These are phyloP conservation scores for Anastrepha ludens DNA, from an alignment of 1,140 invertebrate species.

Conservation along the genomic window DNA sequence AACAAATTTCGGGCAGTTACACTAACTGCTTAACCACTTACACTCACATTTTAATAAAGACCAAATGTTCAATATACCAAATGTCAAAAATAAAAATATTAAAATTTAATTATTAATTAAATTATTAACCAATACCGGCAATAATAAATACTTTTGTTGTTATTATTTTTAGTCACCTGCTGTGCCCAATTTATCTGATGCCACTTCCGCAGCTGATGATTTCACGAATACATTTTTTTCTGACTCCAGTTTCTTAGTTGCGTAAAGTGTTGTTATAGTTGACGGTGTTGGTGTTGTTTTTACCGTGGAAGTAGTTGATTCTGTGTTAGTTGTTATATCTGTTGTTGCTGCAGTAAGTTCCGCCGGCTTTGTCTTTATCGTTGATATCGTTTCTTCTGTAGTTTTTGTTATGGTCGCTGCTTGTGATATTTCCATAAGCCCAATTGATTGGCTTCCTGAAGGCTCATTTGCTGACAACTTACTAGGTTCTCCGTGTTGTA, in stretches of 20 bases:
- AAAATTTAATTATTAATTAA: neutral
- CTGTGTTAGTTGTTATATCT: neutral
- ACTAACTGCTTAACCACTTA: conserved; percentile 20
- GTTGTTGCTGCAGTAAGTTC: neutral
- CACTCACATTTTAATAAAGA: neutral
- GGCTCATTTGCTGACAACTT: neutral
- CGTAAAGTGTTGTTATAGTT: neutral
- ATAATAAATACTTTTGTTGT: no score
- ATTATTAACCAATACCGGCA: no score
- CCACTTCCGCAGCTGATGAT: neutral
- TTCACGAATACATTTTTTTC: neutral
- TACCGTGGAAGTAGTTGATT: no score
- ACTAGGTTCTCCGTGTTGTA: neutral
- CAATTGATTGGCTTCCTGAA: neutral
- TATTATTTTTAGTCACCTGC: no score
- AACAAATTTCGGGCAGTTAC: neutral
- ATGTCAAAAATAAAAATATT: neutral
- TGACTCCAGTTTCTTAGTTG: neutral
- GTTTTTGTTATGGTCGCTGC: neutral
- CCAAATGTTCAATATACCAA: conserved; percentile 19
- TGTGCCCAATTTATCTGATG: no score
- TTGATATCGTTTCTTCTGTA: neutral
- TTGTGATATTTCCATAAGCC: neutral
- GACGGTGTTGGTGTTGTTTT: neutral
- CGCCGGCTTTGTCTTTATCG: neutral